phyloP scores from a whole-genome alignment of 2,113 vertebrate genomes.

The Saccopteryx leptura region DNA sequence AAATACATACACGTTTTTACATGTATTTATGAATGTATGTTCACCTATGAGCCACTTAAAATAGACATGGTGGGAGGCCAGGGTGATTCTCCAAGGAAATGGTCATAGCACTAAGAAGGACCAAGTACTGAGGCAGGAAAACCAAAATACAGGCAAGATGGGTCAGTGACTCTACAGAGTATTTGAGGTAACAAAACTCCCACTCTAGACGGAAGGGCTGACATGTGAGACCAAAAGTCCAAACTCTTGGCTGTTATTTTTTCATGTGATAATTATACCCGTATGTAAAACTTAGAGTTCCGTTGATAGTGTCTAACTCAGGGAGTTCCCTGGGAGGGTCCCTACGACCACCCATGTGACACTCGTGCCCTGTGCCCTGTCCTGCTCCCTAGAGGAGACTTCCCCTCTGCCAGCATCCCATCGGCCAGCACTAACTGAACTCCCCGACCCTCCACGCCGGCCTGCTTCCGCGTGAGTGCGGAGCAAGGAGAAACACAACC shows the following conservation, averaged over 20 bases:
- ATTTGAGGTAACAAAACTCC: not conserved
- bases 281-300: slow-evolving; percentile 6
- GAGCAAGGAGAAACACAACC: not conserved
- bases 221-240: not conserved
- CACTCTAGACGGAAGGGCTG: not conserved
- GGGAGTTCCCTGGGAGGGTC: not conserved
- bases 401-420: not conserved
- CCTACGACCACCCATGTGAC: not conserved
- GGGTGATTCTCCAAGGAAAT: not conserved
- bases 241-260: slow-evolving; percentile 18
- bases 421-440: not conserved
- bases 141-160: not conserved
- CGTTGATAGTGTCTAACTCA: not conserved
- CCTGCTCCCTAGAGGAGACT: not conserved
- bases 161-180: not conserved
- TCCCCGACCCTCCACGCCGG: not conserved
- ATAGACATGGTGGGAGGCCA: not conserved
- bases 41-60: not conserved
- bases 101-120: not conserved
- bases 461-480: not conserved
- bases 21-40: not conserved
- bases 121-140: not conserved
- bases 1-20: not conserved
- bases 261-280: not conserved
- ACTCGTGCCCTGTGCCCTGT: not conserved